These are phyloP conservation scores for Falco peregrinus DNA, from an alignment of 2,797 vertebrate species.

Conservation along the genomic window DNA sequence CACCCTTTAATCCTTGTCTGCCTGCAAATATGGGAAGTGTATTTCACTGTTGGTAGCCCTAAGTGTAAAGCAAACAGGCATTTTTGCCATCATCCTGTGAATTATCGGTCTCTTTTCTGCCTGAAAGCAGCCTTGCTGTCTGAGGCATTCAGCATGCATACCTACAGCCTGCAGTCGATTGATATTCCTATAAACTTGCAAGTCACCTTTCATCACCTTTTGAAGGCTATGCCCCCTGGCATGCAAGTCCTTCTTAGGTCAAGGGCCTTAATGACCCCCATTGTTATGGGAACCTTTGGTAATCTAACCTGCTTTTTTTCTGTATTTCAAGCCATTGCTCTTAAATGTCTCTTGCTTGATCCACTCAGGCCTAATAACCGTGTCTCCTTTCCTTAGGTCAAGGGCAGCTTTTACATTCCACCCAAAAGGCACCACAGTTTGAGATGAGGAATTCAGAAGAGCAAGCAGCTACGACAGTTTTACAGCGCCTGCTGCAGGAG, in stretches of 20 bases:
- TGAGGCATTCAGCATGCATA: conserved; percentile 1
- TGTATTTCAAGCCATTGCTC: conserved; percentile 17
- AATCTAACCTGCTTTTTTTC: conserved; percentile 54
- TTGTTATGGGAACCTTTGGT: conserved; percentile 57
- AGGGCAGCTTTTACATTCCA: conserved; percentile 80
- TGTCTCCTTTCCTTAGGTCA: conserved; percentile 78
- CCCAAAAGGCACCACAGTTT: conserved; percentile 79
- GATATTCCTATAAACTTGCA: conserved; percentile 40
- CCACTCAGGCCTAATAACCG: conserved; percentile 41
- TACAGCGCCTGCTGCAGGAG: conserved; percentile 97
- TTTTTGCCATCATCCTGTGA: conserved; percentile 28
- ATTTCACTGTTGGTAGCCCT: conserved; percentile 5
- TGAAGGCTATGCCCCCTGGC: background rate
- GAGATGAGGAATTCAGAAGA: conserved; percentile 96
- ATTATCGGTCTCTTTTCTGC: conserved; percentile 5
- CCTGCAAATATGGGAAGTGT: background rate
- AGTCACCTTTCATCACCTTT: conserved; percentile 65
- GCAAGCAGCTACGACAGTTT: conserved; percentile 89
- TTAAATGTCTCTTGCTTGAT: background rate
- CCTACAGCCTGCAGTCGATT: background rate
- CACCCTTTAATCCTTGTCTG: background rate
- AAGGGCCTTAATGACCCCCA: conserved; percentile 30
- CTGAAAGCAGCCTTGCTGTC: background rate
- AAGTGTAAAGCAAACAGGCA: conserved; percentile 8
- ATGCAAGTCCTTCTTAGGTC: conserved; percentile 22